Base-by-base conservation (phyloP, 2,113 vertebrate genomes). In the Camelus dromedarius region DNA sequence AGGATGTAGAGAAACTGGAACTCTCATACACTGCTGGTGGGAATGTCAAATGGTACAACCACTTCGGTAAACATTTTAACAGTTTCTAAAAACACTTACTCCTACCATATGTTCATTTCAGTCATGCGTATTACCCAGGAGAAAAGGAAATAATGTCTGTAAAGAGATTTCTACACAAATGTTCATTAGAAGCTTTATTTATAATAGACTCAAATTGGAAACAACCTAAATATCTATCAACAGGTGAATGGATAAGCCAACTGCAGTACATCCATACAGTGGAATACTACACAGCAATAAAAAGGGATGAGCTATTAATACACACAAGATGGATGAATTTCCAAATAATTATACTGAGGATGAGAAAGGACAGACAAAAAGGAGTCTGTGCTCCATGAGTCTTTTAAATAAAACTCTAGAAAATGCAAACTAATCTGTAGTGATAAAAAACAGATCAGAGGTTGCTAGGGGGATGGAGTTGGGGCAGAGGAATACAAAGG, bases 391-490 rank as follows among this genome's bases (percentile, higher is more conserved):
- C 4, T 35, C 38, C 13, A 38, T 75, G 15, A 89, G 20, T 89
- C 58, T 48, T 82, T 35, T 76, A 76, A 91, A 52, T 77, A 60
- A 66, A 86, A 89, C 13, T 79, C n/a, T 73, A 75, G 54, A 92
- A 90, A 60, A 62, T 46, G 54, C 8, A 89, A 75, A 58, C 22
- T 73, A 38, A 54, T 50, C 13, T 77, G 20, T 24, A 76, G 20
- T 26, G 72, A 80, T 64, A 72, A n/a, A 66, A 91, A 60, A 46
- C 64, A 69, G 46, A 46, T 38, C 42, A 80, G 0, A 42, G 62
- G 30, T 52, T 88, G 11, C 14, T 24, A 60, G 16, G 56, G 56
- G 48, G 19, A 20, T 48, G 22, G 18, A n/a, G 4, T 30, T 52
- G n/a, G 26, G 15, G 46, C 28, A 56, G 2, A 1, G 50, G 32